phyloP scores from a whole-genome alignment of 2,113 vertebrate genomes.

The Pterocles gutturalis region DNA sequence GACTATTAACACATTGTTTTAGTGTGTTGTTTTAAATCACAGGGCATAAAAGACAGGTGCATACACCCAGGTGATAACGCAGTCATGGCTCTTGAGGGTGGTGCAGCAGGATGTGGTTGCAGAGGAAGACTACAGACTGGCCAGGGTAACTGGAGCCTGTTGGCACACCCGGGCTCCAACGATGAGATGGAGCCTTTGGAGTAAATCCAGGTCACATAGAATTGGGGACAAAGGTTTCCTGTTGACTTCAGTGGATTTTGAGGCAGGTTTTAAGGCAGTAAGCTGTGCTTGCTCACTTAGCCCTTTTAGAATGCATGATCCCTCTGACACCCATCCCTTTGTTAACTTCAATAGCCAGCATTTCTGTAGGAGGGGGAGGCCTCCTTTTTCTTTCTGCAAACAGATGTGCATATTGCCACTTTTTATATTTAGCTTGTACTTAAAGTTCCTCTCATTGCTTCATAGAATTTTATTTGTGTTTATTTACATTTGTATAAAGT shows the following conservation, averaged over 20 bases:
- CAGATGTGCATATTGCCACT: fast-evolving
- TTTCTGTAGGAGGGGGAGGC: not conserved
- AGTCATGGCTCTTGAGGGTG: fast-evolving
- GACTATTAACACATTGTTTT: not conserved
- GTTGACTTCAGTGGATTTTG: not conserved
- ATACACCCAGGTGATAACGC: not conserved
- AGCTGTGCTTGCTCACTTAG: not conserved
- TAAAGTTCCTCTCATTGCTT: not conserved
- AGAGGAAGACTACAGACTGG: not conserved
- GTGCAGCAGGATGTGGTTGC: fast-evolving
- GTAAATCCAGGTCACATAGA: not conserved
- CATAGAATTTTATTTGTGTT: not conserved
- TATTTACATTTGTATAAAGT: not conserved
- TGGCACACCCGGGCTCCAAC: fast-evolving
- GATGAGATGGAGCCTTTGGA: not conserved
- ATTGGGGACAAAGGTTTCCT: not conserved
- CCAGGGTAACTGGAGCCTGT: not conserved
- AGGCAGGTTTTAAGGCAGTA: not conserved
- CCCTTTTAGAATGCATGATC: fast-evolving
- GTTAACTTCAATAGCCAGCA: not conserved
- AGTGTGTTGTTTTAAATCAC: not conserved
- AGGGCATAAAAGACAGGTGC: not conserved
- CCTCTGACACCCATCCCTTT: not conserved
- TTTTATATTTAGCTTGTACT: not conserved
- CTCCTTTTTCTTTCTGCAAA: not conserved